Evolutionary conservation across 2,888 invertebrate genomes (phyloP).

Genomic region (Parnassius orleans): DNA sequence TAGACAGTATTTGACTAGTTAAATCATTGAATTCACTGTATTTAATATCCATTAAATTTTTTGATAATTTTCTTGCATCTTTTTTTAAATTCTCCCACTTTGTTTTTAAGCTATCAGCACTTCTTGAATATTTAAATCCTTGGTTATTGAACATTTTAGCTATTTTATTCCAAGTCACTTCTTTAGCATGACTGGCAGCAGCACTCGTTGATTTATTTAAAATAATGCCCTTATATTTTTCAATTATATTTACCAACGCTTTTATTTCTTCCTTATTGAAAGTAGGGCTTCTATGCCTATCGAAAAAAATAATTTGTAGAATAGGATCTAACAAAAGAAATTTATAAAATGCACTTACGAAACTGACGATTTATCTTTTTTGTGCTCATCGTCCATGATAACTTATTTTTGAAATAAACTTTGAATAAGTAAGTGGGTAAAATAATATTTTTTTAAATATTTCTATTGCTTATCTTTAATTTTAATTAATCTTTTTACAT

Average conservation of each 20-base stretch:
- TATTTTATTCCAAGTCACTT: slow-evolving; percentile 59
- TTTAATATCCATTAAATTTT: slow-evolving; percentile 48
- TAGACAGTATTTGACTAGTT: slow-evolving; percentile 44
- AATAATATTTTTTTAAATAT: too few species aligned
- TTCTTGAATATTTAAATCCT: slow-evolving; percentile 48
- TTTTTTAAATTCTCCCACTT: slow-evolving; percentile 70
- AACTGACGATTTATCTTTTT: slow-evolving; percentile 1
- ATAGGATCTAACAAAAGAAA: too few species aligned
- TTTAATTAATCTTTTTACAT: too few species aligned
- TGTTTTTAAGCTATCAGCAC: slow-evolving; percentile 50
- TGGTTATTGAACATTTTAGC: slow-evolving; percentile 54
- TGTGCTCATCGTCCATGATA: slow-evolving; percentile 19
- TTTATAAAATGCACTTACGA: slow-evolving; percentile 7
- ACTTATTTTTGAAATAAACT: background rate
- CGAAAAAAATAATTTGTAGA: slow-evolving; percentile 16
- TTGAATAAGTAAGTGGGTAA: slow-evolving; percentile 1
- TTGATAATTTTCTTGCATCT: slow-evolving; percentile 47
- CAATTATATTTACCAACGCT: slow-evolving; percentile 51
- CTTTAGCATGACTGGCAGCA: slow-evolving; percentile 53
- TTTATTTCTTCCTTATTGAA: slow-evolving; percentile 57
- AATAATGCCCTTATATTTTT: slow-evolving; percentile 55
- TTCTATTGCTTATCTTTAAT: too few species aligned
- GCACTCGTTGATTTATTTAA: slow-evolving; percentile 57
- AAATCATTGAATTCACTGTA: slow-evolving; percentile 38
- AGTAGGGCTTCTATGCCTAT: slow-evolving; percentile 55